These are phyloP conservation scores for Agelaius tricolor DNA, from an alignment of 2,113 vertebrate species.

Conservation along the genomic window DNA sequence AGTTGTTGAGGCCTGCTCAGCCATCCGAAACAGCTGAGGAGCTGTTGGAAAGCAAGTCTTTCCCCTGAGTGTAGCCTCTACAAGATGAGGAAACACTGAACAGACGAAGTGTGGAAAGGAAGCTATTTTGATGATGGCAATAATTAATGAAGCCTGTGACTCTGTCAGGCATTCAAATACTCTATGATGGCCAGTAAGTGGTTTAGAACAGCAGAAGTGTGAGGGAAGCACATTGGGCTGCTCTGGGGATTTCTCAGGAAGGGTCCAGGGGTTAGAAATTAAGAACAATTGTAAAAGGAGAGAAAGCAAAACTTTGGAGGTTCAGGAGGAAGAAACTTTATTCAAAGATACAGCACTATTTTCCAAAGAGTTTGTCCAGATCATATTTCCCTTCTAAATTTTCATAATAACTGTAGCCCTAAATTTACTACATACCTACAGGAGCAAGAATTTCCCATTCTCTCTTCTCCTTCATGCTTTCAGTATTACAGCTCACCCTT, in stretches of 20 bases:
- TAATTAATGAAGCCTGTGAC: constrained; percentile 2
- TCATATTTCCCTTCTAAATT: background rate
- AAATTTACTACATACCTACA: background rate
- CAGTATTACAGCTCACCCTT: background rate
- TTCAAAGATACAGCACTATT: background rate
- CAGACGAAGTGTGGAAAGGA: background rate
- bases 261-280: background rate
- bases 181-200: background rate
- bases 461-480: background rate
- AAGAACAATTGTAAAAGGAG: background rate
- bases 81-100: background rate
- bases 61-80: background rate
- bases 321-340: background rate
- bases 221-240: background rate
- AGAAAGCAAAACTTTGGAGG: background rate
- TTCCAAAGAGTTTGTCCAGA: background rate
- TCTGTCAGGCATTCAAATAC: background rate
- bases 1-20: background rate
- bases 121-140: constrained; percentile 37
- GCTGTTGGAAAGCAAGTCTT: background rate
- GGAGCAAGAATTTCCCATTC: background rate
- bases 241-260: background rate
- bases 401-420: background rate
- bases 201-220: background rate
- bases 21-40: background rate